Conservation (phyloP, 2,797 vertebrate genomes). For the Galaxias olidus region DNA sequence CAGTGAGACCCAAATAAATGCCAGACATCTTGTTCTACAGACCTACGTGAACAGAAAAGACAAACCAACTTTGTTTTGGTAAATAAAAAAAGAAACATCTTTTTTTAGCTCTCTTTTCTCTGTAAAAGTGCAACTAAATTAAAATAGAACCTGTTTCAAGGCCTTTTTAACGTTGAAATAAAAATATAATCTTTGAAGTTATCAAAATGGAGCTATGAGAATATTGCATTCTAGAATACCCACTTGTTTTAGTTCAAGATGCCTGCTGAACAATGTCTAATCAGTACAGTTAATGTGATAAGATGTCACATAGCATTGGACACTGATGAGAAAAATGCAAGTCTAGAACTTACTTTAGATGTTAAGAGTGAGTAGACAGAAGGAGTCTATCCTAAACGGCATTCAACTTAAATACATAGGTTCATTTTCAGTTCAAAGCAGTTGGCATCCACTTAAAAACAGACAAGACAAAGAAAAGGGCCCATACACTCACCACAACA, state of each 20-base stretch:
- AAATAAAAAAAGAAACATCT: slow-evolving; percentile 68
- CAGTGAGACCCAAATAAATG: slow-evolving; percentile 91
- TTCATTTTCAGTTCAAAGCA: slow-evolving; percentile 85
- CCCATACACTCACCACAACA: slow-evolving; percentile 88
- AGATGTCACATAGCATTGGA: slow-evolving; percentile 71
- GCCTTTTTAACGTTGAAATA: slow-evolving; percentile 77
- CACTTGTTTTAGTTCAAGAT: slow-evolving; percentile 69
- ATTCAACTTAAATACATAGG: slow-evolving; percentile 83
- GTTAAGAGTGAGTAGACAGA: slow-evolving; percentile 79
- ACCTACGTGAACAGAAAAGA: slow-evolving; percentile 88
- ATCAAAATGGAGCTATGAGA: slow-evolving; percentile 83
- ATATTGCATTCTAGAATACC: slow-evolving; percentile 84
- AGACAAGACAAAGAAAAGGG: slow-evolving; percentile 88
- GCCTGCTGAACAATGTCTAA: slow-evolving; percentile 62
- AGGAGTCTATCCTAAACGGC: slow-evolving; percentile 75
- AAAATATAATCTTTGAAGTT: slow-evolving; percentile 79
- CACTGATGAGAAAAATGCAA: slow-evolving; percentile 69
- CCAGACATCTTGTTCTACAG: slow-evolving; percentile 91
- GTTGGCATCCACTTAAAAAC: slow-evolving; percentile 91
- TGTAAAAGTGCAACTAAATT: slow-evolving; percentile 82
- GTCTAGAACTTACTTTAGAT: slow-evolving; percentile 64
- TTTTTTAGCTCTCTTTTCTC: slow-evolving; percentile 62
- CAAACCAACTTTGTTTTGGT: slow-evolving; percentile 81
- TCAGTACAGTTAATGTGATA: slow-evolving; percentile 57
- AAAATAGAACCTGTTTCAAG: slow-evolving; percentile 77